Base-by-base conservation (phyloP, 1,140 invertebrate species). In the Sesamia nonagrioides region DNA sequence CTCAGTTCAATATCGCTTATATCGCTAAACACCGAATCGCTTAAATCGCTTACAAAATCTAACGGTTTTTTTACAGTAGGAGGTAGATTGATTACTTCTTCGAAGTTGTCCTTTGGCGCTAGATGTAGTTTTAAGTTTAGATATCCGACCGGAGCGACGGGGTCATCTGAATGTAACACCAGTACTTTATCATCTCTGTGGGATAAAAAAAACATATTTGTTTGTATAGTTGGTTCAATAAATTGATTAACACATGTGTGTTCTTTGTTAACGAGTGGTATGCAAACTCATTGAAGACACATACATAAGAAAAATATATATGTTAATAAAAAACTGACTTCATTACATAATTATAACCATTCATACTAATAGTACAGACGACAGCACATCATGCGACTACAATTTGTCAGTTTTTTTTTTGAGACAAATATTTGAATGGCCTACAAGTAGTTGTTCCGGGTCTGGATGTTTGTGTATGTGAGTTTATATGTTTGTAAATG, bases 81-180 rank as follows among this genome's bases (percentile, higher is more conserved):
- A 81, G 92, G 89, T 80, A 96, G 93, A 87, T 95, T 95, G 40
- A 89, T 86, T 72, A 78, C 80, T 79, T 88, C 87, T 48, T 86
- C 94, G 91, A 89, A 90, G 95, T 95, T 90, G 86, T 96, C 89
- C 95, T 98, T 97, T 75, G 96, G 93, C 94, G 97, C 96, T 79
- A 98, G 94, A 83, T 97, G 97, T 52, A 99, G 92, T 91, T 97
- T 97, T 78, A 99, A 97, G 94, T 98, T 98, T 37, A 99, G 95
- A 93, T 99, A 99, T 66, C 98, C 98, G 69, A 99, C 98, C 54
- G 98, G 98, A 52, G 98, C 98, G 91, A 99, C 97, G 1, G 98
- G 97, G 96, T 99, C 98, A 88, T 98, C 97, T 58, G 98, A 98
- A 92, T 98, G 98, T 76, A 98, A 96, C 45, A 99, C 96, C 86